phyloP scores from a whole-genome alignment of 2,113 vertebrate species.

The Larimichthys polyactis region DNA sequence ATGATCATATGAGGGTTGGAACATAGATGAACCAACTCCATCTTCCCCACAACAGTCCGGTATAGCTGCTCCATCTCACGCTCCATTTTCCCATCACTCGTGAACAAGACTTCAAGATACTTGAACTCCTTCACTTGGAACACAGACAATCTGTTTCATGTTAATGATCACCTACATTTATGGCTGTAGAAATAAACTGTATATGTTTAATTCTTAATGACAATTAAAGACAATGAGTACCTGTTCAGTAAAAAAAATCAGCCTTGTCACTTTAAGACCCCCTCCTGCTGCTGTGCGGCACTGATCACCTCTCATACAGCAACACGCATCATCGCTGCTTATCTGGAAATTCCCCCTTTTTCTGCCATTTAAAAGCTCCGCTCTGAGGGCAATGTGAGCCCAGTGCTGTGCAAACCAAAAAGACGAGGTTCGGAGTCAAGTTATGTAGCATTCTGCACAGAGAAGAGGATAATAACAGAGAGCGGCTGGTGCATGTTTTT shows the following conservation, averaged over 20 bases:
- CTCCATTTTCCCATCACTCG: no score
- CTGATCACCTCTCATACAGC: slow-evolving; percentile 50
- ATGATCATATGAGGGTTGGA: no score
- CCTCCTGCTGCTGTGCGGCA: slow-evolving; percentile 20
- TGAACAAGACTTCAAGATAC: no score
- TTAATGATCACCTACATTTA: no score
- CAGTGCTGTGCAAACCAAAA: not conserved
- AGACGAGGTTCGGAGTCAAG: not conserved
- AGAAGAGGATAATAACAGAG: not conserved
- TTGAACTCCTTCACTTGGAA: no score
- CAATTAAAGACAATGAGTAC: no score
- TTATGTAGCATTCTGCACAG: slow-evolving; percentile 32
- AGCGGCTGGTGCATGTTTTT: slow-evolving; percentile 39
- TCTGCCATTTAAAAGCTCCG: slow-evolving; percentile 65
- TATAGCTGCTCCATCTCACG: no score
- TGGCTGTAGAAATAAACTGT: no score
- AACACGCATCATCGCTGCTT: slow-evolving; percentile 41
- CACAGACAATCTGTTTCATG: no score
- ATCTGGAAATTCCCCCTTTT: slow-evolving; percentile 58
- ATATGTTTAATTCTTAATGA: no score
- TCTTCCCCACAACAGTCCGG: no score
- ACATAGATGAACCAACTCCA: no score
- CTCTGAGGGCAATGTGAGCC: slow-evolving; percentile 7
- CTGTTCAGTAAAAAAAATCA: not conserved
- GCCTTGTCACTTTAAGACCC: slow-evolving; percentile 23